Percentiles rank a stretch among this genome's conserved stretches.
These are phyloP conservation scores for Pheucticus melanocephalus DNA, from an alignment of 2,113 vertebrate species.

Conservation along the genomic window DNA sequence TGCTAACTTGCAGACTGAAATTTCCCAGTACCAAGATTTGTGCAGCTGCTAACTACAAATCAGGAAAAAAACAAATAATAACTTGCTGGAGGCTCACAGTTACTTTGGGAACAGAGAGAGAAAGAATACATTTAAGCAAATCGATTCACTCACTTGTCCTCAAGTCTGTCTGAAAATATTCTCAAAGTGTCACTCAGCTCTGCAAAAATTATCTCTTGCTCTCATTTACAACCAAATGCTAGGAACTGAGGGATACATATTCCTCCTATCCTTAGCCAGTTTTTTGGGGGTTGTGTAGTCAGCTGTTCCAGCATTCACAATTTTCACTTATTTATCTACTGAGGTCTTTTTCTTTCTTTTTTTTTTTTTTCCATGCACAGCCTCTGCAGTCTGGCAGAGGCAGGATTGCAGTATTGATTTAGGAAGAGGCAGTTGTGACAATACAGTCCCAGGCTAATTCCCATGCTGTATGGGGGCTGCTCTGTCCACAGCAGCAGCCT, in stretches of 20 bases:
- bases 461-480: background rate
- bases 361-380: background rate
- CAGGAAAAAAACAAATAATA: conserved; percentile 15
- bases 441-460: background rate
- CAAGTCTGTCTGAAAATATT: conserved; percentile 38
- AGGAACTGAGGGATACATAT: background rate
- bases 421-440: conserved; percentile 5
- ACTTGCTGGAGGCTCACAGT: background rate
- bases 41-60: background rate
- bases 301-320: background rate
- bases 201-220: conserved; percentile 43
- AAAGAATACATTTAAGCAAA: conserved; percentile 1
- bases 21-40: background rate
- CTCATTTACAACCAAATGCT: conserved; percentile 16
- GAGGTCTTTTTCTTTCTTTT: too few species aligned
- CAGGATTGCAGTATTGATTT: background rate
- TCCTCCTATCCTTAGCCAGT: background rate
- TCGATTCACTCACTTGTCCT: conserved; percentile 14
- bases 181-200: background rate
- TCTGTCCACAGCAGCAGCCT: background rate
- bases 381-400: background rate
- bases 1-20: background rate
- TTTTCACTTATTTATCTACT: conserved; percentile 3
- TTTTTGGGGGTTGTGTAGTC: background rate
- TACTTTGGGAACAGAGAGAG: background rate